These are phyloP conservation scores for Peromyscus attwateri DNA, from an alignment of 2,797 vertebrate species.

Conservation along the genomic window DNA sequence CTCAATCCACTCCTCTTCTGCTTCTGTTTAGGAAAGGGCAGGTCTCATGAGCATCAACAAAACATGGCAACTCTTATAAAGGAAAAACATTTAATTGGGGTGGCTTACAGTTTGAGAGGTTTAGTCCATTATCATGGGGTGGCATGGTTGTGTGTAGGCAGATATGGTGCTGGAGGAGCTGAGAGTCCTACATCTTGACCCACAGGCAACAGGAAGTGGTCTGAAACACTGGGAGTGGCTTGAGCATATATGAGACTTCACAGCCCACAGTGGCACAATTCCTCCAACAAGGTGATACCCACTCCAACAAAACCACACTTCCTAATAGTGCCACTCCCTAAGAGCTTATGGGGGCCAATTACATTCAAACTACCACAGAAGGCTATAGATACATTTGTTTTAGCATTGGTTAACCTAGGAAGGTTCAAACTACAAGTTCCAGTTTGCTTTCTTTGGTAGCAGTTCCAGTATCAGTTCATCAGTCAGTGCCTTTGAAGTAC, in stretches of 20 bases:
- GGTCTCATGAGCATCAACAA: background rate
- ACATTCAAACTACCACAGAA: background rate
- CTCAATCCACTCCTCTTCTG: background rate
- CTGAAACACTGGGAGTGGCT: background rate
- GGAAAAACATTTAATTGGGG: background rate
- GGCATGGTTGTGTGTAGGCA: background rate
- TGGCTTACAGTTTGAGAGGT: background rate
- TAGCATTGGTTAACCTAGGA: slow-evolving; percentile 30
- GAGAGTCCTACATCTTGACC: background rate
- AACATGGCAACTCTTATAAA: background rate
- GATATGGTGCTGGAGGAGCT: background rate
- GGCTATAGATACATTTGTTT: slow-evolving; percentile 63
- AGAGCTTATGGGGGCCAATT: background rate
- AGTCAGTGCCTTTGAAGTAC: slow-evolving; percentile 42
- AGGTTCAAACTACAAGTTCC: slow-evolving; percentile 59
- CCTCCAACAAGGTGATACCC: background rate
- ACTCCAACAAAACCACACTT: background rate
- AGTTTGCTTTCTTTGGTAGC: slow-evolving; percentile 11
- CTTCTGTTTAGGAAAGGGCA: background rate
- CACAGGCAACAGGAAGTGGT: background rate
- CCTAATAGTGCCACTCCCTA: background rate
- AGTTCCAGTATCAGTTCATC: slow-evolving; percentile 50
- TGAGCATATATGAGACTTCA: background rate
- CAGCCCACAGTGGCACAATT: background rate
- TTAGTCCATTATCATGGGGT: background rate